phyloP scores from a whole-genome alignment of 2,888 invertebrate species.

The Deroplatys truncata region DNA sequence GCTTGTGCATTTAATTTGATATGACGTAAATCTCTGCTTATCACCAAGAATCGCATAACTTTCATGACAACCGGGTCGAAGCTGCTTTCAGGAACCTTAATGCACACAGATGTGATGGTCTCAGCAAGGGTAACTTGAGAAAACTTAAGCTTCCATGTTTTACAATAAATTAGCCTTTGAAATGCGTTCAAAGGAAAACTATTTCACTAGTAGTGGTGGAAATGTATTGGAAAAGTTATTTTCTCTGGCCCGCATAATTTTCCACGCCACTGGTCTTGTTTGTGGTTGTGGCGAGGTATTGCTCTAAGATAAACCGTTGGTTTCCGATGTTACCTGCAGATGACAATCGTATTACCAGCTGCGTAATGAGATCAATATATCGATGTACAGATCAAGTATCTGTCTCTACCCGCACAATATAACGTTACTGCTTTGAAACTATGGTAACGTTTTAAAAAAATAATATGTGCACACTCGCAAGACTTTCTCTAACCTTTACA shows the following conservation, averaged over 20 bases:
- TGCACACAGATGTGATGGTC: neutral
- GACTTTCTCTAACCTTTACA: too few relatives aligned
- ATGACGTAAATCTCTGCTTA: neutral
- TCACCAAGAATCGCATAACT: neutral
- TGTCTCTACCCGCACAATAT: too few relatives aligned
- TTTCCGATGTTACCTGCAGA: neutral
- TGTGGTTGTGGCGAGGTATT: neutral
- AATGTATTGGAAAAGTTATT: neutral
- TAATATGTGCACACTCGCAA: too few relatives aligned
- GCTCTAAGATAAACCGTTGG: neutral
- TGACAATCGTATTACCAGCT: neutral
- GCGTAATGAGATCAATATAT: neutral
- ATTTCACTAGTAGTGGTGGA: neutral
- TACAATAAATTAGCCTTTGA: neutral
- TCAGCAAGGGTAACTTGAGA: neutral
- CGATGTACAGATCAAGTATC: too few relatives aligned
- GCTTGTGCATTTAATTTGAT: neutral
- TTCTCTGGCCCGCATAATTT: neutral
- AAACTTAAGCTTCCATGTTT: neutral
- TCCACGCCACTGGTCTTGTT: neutral
- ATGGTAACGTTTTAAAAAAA: too few relatives aligned
- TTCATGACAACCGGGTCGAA: neutral
- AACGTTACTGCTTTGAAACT: too few relatives aligned
- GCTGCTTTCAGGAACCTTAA: neutral
- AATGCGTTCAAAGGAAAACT: neutral